Evolutionary conservation across 2,113 vertebrate species (phyloP).

Genomic region (Raphicerus campestris): DNA sequence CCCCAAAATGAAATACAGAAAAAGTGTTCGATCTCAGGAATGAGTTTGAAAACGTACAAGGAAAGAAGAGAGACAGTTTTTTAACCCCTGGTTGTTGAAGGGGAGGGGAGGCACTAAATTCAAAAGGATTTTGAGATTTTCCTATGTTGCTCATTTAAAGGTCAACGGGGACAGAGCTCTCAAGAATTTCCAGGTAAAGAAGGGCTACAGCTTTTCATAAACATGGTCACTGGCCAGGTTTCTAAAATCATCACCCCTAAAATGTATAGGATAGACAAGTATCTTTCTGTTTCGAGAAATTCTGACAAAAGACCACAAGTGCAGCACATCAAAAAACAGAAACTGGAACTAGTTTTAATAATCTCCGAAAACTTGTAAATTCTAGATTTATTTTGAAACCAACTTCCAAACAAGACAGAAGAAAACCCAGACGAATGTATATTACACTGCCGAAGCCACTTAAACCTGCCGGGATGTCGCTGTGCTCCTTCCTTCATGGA

Average conservation of each 20-base stretch:
- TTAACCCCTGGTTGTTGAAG: not conserved
- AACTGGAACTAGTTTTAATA: constrained; percentile 14
- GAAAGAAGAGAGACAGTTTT: constrained; percentile 23
- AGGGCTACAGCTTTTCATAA: constrained; percentile 28
- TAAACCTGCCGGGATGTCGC: not conserved
- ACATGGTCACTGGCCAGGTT: not conserved
- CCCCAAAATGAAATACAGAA: constrained; percentile 61
- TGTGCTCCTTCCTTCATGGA: not conserved
- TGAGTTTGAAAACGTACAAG: constrained; percentile 39
- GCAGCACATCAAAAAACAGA: not conserved
- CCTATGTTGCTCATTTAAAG: not conserved
- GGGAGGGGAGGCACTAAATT: not conserved
- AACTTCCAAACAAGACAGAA: constrained; percentile 46
- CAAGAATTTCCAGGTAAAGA: not conserved
- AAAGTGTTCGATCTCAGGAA: constrained; percentile 54
- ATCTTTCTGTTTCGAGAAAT: constrained; percentile 40
- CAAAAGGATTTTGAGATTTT: not conserved
- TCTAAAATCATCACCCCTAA: not conserved
- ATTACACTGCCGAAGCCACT: not conserved
- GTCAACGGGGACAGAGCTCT: constrained; percentile 13
- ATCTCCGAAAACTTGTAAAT: constrained; percentile 49
- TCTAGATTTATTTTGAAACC: constrained; percentile 64
- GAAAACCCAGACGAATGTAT: not conserved
- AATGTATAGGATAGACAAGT: not conserved
- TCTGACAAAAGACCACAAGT: constrained; percentile 39